Base-by-base conservation (phyloP, 2,888 invertebrate species). In the Taenaris catops region DNA sequence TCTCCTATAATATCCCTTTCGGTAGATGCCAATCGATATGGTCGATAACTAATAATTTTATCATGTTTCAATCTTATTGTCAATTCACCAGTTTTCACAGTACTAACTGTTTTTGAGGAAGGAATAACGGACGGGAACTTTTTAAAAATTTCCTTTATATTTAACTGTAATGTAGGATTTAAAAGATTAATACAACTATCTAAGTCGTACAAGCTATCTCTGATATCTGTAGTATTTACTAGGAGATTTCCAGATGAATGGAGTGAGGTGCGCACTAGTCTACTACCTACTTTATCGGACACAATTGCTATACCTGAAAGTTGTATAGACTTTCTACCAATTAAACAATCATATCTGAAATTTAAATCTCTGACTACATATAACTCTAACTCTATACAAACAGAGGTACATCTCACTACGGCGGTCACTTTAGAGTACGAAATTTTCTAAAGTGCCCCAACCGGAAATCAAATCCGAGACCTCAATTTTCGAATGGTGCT, bases 381-480 rank as follows among this genome's bases (percentile, higher is more conserved):
- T 2, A 51, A 26, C 9, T 51, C 46, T 4, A 55, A 12, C 28
- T 53, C 51, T 10, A 55, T 3, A 18, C 38, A 38, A 1, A 50
- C 4, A 2, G 42, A 37, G 0, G 46, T 25, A 41, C 51, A 51
- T 41, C 19, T 20, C 6, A 50, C 41, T 2, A 40, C 26, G 1
- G 26, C n/a, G n/a, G n/a, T n/a, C n/a, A n/a, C n/a, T n/a, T n/a
- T n/a, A n/a, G n/a, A n/a, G n/a, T n/a, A n/a, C n/a, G n/a, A n/a
- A n/a, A n/a, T n/a, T n/a, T n/a, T n/a, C n/a, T n/a, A n/a, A n/a
- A n/a, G n/a, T n/a, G n/a, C n/a, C n/a, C n/a, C n/a, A n/a, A n/a
- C n/a, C n/a, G n/a, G n/a, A n/a, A n/a, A n/a, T n/a, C n/a, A n/a
- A n/a, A n/a, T n/a, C n/a, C n/a, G n/a, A n/a, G n/a, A n/a, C n/a